These are phyloP conservation scores for Ophion ellenae DNA, from an alignment of 2,888 invertebrate species.

Conservation along the genomic window DNA sequence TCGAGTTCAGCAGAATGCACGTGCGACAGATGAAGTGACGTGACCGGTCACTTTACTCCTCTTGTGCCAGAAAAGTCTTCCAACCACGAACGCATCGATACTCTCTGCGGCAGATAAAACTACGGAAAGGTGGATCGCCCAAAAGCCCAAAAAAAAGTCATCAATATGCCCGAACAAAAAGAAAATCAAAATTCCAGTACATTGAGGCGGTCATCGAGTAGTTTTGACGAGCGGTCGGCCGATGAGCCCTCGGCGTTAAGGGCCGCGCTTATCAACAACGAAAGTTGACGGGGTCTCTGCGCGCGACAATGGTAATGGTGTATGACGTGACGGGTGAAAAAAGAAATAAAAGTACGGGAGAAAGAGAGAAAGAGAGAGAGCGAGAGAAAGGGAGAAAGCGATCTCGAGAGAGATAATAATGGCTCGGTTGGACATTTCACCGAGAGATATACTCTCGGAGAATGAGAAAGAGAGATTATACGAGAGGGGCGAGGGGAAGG, in stretches of 20 bases:
- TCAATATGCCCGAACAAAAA: not conserved
- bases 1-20: no score
- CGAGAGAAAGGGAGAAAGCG: constrained; percentile 30
- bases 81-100: no score
- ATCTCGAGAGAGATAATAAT: constrained; percentile 40
- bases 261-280: no score
- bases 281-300: not conserved
- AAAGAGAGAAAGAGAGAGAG: not conserved
- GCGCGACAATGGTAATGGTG: constrained; percentile 9
- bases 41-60: no score
- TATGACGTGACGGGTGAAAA: not conserved
- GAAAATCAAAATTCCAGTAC: not conserved
- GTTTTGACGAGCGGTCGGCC: not conserved
- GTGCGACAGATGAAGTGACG: no score
- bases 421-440: constrained; percentile 29
- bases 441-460: constrained; percentile 11
- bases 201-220: not conserved
- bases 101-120: not conserved
- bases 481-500: not conserved
- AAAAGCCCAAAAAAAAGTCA: not conserved
- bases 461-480: constrained; percentile 44
- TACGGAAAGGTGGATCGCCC: not conserved
- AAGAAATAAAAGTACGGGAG: constrained; percentile 13
- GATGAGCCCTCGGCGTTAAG: no score
- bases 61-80: no score